phyloP scores from a whole-genome alignment of 2,888 invertebrate species.

The Isoperla grammatica region DNA sequence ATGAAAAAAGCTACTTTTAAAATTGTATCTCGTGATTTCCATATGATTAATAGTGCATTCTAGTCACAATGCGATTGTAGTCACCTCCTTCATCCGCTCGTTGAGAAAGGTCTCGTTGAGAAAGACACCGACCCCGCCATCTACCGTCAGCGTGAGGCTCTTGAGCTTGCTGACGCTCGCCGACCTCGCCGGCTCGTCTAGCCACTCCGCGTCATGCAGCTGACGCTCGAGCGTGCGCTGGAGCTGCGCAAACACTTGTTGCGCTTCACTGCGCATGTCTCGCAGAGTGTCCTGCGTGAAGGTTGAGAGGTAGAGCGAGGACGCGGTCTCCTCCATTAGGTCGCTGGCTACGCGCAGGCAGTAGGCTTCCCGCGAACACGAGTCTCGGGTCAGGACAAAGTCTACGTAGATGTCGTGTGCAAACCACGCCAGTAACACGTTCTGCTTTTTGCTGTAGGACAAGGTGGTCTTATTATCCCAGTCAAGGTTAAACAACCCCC shows the following conservation, averaged over 20 bases:
- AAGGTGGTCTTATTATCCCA: neutral
- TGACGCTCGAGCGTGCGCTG: neutral
- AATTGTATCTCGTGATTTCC: no score
- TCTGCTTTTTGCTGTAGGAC: constrained; percentile 32
- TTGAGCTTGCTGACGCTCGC: constrained; percentile 9
- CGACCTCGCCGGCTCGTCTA: constrained; percentile 16
- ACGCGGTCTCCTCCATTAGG: constrained; percentile 30
- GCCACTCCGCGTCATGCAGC: constrained; percentile 12
- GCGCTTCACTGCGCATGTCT: neutral
- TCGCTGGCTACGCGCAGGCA: constrained; percentile 26
- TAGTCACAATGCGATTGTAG: no score
- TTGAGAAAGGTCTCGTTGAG: constrained; percentile 11
- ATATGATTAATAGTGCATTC: no score
- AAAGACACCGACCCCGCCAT: constrained; percentile 21
- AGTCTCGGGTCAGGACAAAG: constrained; percentile 26
- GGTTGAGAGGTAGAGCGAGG: constrained; percentile 28
- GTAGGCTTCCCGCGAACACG: constrained; percentile 23
- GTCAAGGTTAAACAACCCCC: neutral
- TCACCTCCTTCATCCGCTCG: constrained; percentile 8
- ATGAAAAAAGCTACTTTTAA: no score
- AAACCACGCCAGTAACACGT: constrained; percentile 36
- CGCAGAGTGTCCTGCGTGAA: constrained; percentile 14
- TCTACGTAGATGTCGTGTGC: constrained; percentile 36
- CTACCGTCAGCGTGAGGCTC: constrained; percentile 9
- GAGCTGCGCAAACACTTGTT: constrained; percentile 5